Percentiles rank a stretch among this genome's conserved stretches.
Evolutionary conservation across 30 jellyfish, hydroid and myxozoan species (phyloP).

Genomic region (Haliclystus octoradiatus): DNA sequence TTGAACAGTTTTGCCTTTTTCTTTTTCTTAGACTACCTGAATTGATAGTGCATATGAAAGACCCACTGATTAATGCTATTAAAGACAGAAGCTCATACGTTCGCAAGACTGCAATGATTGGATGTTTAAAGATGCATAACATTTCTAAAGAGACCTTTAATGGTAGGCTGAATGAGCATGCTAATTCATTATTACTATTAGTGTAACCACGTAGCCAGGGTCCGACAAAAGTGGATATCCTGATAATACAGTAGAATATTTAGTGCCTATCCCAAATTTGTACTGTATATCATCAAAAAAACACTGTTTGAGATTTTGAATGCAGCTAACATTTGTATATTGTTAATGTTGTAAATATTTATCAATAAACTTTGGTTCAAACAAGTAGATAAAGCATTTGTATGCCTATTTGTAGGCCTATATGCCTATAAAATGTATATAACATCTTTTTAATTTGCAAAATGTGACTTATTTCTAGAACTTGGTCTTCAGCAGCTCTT

Average conservation of each 20-base stretch:
- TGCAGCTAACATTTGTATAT: background rate
- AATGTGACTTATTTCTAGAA: conserved; percentile 1
- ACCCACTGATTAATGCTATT: conserved; percentile 55
- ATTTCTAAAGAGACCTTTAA: conserved; percentile 41
- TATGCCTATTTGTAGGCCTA: background rate
- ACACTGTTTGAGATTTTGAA: no score
- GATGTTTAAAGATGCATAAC: conserved; percentile 37
- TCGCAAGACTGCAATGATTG: conserved; percentile 74
- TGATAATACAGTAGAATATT: no score
- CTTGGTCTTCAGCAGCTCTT: background rate
- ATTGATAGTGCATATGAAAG: conserved; percentile 41
- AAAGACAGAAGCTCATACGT: conserved; percentile 67
- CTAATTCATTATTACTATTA: no score
- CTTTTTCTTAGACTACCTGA: conserved; percentile 26
- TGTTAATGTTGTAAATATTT: background rate
- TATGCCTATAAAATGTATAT: background rate
- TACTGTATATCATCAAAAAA: no score
- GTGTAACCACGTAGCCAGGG: no score
- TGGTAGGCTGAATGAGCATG: conserved; percentile 29
- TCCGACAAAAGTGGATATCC: no score
- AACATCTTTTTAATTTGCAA: background rate
- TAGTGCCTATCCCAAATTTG: no score
- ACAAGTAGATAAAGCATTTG: background rate
- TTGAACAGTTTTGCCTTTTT: background rate
- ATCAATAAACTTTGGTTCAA: background rate